Conservation (phyloP, 1,140 invertebrate genomes). For the Eumaeus atala region DNA sequence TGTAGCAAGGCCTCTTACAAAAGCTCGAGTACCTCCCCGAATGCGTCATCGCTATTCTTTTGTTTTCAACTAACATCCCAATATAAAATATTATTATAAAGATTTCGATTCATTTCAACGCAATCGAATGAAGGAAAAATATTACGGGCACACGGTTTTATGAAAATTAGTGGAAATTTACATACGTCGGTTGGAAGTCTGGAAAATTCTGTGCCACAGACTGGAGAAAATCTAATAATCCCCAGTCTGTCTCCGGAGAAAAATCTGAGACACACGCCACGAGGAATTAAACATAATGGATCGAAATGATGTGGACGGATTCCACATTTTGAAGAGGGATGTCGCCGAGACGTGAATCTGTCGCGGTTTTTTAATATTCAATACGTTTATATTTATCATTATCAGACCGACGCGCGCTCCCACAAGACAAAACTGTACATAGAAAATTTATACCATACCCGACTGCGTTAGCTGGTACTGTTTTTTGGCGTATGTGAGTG, state of each 20-base stretch:
- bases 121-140: background rate
- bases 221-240: slow-evolving; percentile 52
- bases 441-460: too few species aligned
- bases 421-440: too few species aligned
- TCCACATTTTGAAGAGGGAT: background rate
- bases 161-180: slow-evolving; percentile 16
- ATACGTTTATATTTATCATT: too few species aligned
- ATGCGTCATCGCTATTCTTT: background rate
- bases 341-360: too few species aligned
- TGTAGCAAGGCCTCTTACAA: too few species aligned
- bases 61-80: background rate
- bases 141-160: background rate
- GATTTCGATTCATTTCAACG: background rate
- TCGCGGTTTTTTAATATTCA: too few species aligned
- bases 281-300: slow-evolving; percentile 46
- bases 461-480: too few species aligned
- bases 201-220: slow-evolving; percentile 31
- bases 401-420: too few species aligned
- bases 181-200: slow-evolving; percentile 20
- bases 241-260: slow-evolving; percentile 31
- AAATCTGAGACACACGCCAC: slow-evolving; percentile 44
- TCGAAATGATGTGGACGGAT: slow-evolving; percentile 36
- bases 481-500: too few species aligned
- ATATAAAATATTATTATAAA: background rate
- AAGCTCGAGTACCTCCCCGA: background rate